Evolutionary conservation across 2,888 invertebrate species (phyloP).

Genomic region (Eremobia ochroleuca): DNA sequence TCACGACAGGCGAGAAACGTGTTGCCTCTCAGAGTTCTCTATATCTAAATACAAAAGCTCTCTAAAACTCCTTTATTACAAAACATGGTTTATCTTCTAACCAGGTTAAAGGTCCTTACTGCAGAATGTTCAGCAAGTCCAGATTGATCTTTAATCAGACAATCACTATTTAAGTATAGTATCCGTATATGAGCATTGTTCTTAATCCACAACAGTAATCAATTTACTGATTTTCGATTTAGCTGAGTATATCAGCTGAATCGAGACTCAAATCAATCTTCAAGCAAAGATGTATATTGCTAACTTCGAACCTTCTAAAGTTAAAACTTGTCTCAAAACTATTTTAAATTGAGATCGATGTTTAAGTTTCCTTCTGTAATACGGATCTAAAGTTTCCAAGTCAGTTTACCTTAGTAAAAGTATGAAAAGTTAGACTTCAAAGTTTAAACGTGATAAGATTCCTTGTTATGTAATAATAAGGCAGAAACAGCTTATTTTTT

Average conservation of each 20-base stretch:
- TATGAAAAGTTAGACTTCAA: background rate
- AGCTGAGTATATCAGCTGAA: background rate
- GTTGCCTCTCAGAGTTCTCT: background rate
- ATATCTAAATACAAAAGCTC: background rate
- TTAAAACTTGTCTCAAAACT: background rate
- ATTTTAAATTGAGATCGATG: background rate
- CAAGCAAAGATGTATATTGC: background rate
- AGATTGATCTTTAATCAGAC: background rate
- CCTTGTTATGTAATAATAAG: background rate
- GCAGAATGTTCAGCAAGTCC: background rate
- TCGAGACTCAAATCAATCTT: background rate
- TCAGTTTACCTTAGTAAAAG: background rate
- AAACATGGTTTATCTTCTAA: background rate
- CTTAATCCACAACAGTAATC: conserved; percentile 1
- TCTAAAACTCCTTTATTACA: background rate
- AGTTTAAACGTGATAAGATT: background rate
- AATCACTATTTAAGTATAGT: background rate
- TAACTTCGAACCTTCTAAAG: background rate
- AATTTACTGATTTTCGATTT: no score
- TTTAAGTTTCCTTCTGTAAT: background rate
- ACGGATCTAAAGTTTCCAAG: background rate
- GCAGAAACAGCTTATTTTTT: background rate
- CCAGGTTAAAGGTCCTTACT: background rate
- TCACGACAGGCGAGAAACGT: background rate
- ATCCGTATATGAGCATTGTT: background rate